phyloP scores from a whole-genome alignment of 2,113 vertebrate genomes.

The Prochilodus magdalenae region DNA sequence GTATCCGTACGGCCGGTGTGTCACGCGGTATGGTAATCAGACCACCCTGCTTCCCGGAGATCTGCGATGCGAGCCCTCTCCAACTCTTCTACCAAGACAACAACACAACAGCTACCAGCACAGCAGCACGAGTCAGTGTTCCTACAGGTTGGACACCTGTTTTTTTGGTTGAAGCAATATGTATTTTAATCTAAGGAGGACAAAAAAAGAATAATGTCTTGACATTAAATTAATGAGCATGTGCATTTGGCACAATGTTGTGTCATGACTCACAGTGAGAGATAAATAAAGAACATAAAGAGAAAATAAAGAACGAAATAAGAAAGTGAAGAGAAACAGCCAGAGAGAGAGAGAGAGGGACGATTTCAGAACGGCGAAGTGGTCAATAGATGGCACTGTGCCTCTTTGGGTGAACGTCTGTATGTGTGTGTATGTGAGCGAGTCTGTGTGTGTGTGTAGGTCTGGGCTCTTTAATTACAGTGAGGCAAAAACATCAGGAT shows the following conservation, averaged over 20 bases:
- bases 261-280: background rate
- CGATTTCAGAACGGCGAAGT: background rate
- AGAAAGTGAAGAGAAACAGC: constrained; percentile 8
- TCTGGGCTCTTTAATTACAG: constrained; percentile 51
- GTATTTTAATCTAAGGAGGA: too few relatives aligned
- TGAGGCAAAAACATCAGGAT: constrained; percentile 53
- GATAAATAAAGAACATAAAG: constrained; percentile 34
- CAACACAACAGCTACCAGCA: too few relatives aligned
- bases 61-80: too few relatives aligned
- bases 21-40: too few relatives aligned
- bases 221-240: too few relatives aligned
- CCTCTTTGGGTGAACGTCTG: constrained; percentile 25
- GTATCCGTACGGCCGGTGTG: too few relatives aligned
- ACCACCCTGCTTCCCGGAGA: too few relatives aligned
- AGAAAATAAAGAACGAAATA: background rate
- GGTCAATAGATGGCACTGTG: constrained; percentile 51
- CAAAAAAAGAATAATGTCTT: too few relatives aligned
- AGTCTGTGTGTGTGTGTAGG: background rate
- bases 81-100: too few relatives aligned
- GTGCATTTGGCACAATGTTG: too few relatives aligned
- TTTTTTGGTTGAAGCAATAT: too few relatives aligned
- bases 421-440: constrained; percentile 14
- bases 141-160: background rate
- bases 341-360: constrained; percentile 12
- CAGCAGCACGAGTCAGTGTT: too few relatives aligned